Conservation (phyloP, 2,888 invertebrate species). For the Acleris laterana region DNA sequence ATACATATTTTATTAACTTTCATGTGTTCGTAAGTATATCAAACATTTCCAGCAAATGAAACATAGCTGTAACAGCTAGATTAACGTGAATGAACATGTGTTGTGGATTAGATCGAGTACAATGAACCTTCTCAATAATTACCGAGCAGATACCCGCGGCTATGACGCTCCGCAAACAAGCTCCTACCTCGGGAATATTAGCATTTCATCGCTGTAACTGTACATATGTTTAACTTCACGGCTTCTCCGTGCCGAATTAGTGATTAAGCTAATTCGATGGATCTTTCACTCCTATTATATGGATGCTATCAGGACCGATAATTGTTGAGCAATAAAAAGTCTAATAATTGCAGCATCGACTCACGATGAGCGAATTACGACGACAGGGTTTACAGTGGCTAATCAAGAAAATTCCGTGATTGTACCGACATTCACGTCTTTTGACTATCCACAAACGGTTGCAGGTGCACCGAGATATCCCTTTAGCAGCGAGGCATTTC, state of each 20-base stretch:
- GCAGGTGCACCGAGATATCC: conserved; percentile 15
- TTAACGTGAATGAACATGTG: conserved; percentile 55
- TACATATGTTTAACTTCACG: conserved; percentile 6
- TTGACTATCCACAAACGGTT: conserved; percentile 1
- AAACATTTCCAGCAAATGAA: conserved; percentile 24
- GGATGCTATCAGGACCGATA: too few species aligned
- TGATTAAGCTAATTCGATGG: too few species aligned
- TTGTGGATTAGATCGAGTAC: conserved; percentile 49
- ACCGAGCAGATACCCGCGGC: conserved; percentile 42
- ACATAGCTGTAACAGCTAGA: conserved; percentile 41
- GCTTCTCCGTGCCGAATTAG: too few species aligned
- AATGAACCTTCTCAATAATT: conserved; percentile 53
- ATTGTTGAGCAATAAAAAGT: too few species aligned
- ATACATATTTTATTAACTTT: background rate
- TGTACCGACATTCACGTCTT: background rate
- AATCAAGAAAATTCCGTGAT: too few species aligned
- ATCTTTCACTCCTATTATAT: too few species aligned
- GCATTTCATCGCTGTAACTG: conserved; percentile 30
- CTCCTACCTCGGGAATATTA: conserved; percentile 32
- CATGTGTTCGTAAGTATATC: background rate
- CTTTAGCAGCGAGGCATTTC: conserved; percentile 4
- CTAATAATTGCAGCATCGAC: too few species aligned
- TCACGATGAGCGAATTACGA: too few species aligned
- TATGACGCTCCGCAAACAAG: conserved; percentile 42
- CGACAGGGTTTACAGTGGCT: too few species aligned